phyloP scores from a whole-genome alignment of 2,888 invertebrate genomes.

The Melangyna quadrimaculata region DNA sequence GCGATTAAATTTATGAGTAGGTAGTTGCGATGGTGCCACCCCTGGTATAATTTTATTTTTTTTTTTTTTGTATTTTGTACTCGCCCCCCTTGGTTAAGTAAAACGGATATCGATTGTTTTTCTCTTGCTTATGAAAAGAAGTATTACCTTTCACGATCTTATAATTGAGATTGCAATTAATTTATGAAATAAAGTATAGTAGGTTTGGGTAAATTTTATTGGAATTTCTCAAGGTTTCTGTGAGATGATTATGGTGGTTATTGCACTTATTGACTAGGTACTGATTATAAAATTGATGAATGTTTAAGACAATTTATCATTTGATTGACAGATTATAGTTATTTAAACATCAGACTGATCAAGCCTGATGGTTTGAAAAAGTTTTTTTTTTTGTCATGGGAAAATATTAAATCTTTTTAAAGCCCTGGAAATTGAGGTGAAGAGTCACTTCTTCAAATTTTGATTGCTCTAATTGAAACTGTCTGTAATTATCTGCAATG shows the following conservation, averaged over 20 bases:
- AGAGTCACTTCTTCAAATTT: too few species aligned
- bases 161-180: slow-evolving; percentile 58
- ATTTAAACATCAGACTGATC: background rate
- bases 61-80: background rate
- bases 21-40: slow-evolving; percentile 41
- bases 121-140: background rate
- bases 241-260: slow-evolving; percentile 11
- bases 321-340: background rate
- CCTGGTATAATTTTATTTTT: slow-evolving; percentile 10
- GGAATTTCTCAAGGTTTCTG: slow-evolving; percentile 45
- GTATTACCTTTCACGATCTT: slow-evolving; percentile 35
- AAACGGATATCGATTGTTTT: background rate
- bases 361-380: too few species aligned
- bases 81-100: slow-evolving; percentile 1
- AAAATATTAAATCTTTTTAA: too few species aligned
- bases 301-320: background rate
- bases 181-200: slow-evolving; percentile 34
- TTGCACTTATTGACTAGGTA: background rate
- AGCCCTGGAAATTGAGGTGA: too few species aligned
- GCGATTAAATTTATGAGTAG: slow-evolving; percentile 49
- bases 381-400: background rate
- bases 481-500: too few species aligned
- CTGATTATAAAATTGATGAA: background rate
- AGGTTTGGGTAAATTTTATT: slow-evolving; percentile 17
- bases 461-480: too few species aligned